Evolutionary conservation across 2,113 vertebrate genomes (phyloP), one percentile per base, ranked within the genome.

Genomic region (Calidris pygmaea): DNA sequence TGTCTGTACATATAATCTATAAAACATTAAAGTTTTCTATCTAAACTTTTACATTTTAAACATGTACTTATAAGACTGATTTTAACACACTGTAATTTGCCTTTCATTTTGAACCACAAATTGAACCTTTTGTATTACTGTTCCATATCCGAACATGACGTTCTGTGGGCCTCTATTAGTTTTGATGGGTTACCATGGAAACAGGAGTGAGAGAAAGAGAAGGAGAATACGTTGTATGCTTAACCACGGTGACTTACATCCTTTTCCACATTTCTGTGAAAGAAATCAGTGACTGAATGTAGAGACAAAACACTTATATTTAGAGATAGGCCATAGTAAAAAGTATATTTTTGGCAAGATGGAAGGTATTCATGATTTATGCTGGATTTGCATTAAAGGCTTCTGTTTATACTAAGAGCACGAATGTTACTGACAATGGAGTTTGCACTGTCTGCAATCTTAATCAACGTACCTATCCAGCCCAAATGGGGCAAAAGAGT

Each of bases 171-270:
- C 20, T 95, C 71, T 94, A 95, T 96, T 97, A 97, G 97, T 97
- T 97, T 98, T 95, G 74, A 78, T 83, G 47, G 13, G 97, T 98
- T 98, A 30, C 96, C 93, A 96, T 97, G 89, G 97, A 97, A 98
- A 98, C 97, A 78, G 65, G 53, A 94, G 30, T 47, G 18, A 14
- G 34, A 86, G 50, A 63, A 87, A 72, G 30, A 78, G 43, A 52
- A 50, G 52, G 16, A 29, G 48, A 87, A 60, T 63, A 90, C 1
- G 7, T 85, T 80, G 30, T 39, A 30, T 87, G 93, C 86, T 91
- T 85, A 93, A 94, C 26, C 17, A 37, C 65, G 62, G 41, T 77
- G 50, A 95, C 74, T 94, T 92, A 22, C 48, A 52, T 60, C 23
- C 41, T 56, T 76, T 82, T 91, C 65, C 32, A n/a, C 9, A 59